Evolutionary conservation across 1,140 invertebrate species (phyloP).

Genomic region (Liolophura sinensis): DNA sequence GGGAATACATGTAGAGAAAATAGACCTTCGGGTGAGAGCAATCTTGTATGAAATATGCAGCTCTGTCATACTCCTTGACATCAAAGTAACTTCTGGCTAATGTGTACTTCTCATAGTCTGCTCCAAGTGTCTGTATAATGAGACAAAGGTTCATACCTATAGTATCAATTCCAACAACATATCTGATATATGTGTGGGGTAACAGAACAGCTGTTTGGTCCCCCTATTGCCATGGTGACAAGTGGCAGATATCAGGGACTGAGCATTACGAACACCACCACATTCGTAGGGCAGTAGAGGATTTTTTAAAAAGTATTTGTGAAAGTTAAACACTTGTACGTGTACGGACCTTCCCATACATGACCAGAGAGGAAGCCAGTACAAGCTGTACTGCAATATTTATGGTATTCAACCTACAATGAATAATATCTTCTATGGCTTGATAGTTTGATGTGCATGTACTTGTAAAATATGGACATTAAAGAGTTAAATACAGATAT

Average conservation of each 20-base stretch:
- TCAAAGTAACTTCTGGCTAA: slow-evolving; percentile 91
- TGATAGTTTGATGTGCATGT: too few relatives aligned
- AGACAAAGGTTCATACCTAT: slow-evolving; percentile 51
- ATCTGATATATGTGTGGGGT: slow-evolving; percentile 50
- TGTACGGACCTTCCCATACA: too few relatives aligned
- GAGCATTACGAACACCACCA: neutral
- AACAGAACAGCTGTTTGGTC: neutral
- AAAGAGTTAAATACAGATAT: too few relatives aligned
- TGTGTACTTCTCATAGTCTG: slow-evolving; percentile 71
- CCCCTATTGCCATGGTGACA: neutral
- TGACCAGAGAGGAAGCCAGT: too few relatives aligned
- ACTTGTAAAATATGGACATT: too few relatives aligned
- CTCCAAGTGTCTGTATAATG: slow-evolving; percentile 51
- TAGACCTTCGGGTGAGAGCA: slow-evolving; percentile 69
- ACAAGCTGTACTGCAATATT: too few relatives aligned
- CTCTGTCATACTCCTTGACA: slow-evolving; percentile 88
- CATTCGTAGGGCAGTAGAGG: too few relatives aligned
- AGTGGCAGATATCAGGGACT: neutral
- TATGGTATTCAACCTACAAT: too few relatives aligned
- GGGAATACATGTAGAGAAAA: slow-evolving; percentile 84
- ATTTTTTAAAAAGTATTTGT: too few relatives aligned
- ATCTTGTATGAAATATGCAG: slow-evolving; percentile 79
- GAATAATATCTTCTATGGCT: too few relatives aligned
- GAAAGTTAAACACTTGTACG: too few relatives aligned
- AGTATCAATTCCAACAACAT: slow-evolving; percentile 52